Base-by-base conservation (phyloP, 2,113 vertebrate genomes). In the Takifugu flavidus region DNA sequence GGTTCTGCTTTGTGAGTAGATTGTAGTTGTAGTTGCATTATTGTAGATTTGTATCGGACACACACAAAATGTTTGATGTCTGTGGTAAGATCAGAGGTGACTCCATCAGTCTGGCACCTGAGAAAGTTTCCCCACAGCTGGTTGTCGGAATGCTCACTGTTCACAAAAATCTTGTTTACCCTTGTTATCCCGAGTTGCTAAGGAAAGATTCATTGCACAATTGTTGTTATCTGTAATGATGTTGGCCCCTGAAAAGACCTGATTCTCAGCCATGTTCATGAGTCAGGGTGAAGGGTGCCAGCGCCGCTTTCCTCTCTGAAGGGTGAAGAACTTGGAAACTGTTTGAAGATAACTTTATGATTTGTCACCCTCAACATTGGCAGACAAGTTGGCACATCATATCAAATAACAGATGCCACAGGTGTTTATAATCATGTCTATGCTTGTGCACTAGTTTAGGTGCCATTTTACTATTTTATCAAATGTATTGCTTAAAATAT, bases 161-260 rank as follows among this genome's bases (percentile, higher is more conserved):
- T 65, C 78, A 77, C 64, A 65, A 62, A 71, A 75, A 73, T 64
- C 49, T 46, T 81, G 73, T 89, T 85, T 84, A 64, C 67, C 47
- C 70, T 53, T 88, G 83, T 86, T 86, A 67, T 82, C 59, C 52
- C 43, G 20, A 56, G 86, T 88, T 86, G 74, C 83, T 77, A 84
- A 60, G 87, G 82, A 87, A 84, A 77, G 76, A 70, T 81, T 72
- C 73, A 85, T 82, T 75, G 49, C 72, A 77, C 69, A 74, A 80
- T 84, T 77, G 61, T 58, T 62, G 72, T 75, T 85, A 86, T 86
- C 80, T 56, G 75, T 77, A 83, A 78, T 51, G 66, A 84, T 80
- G 77, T 74, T 72, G 77, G 77, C 80, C 73, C 67, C 68, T 52
- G 56, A 79, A 80, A 43, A 78, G 70, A 53, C 53, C 68, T 43